Base-by-base conservation (phyloP, 2,797 vertebrate species). In the Calcarius lapponicus region DNA sequence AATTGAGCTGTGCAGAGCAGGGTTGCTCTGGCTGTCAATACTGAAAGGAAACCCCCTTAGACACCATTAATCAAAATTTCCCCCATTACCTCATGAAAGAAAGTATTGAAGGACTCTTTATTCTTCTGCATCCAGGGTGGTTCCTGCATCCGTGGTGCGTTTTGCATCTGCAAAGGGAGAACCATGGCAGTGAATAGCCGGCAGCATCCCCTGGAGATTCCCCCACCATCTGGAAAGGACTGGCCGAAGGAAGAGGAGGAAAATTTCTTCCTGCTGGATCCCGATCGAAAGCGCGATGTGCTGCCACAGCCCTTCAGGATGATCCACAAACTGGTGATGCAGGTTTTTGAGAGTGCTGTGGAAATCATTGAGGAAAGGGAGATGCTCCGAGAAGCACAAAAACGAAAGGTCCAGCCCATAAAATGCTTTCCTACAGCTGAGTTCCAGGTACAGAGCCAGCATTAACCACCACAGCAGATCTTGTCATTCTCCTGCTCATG, bases 271-370 rank as follows among this genome's bases (percentile, higher is more conserved):
- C 92, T 98, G 84, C 94, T 65, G 48, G 98, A 98, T 83, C 95
- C 97, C 0, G 92, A 97, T 15, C 56, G 58, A 75, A 76, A 93
- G 32, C 9, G 64, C 22, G 97, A 98, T 60, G 86, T 11, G 7
- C 93, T 98, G 90, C 98, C 98, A 25, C 98, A 98, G 96, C 98
- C 98, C 7, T 94, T 97, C 56, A 97, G 97, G 60, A 98, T 98
- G 98, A 94, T 98, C 87, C 95, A 87, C 94, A 98, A 98, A 86
- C 80, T 98, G 75, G 89, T 98, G 95, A 94, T 93, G 78, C 61
- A 90, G 29, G 66, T 98, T 62, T 92, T 98, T 58, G 97, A 98
- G 34, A 87, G 48, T 20, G 93, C 97, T 2, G 98, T 98, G 98
- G 97, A 98, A 64, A 47, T 94, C 14, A 98, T 98, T 36, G 95